Evolutionary conservation across 1,140 invertebrate species (phyloP).

Genomic region (Drosophila micromelanica): DNA sequence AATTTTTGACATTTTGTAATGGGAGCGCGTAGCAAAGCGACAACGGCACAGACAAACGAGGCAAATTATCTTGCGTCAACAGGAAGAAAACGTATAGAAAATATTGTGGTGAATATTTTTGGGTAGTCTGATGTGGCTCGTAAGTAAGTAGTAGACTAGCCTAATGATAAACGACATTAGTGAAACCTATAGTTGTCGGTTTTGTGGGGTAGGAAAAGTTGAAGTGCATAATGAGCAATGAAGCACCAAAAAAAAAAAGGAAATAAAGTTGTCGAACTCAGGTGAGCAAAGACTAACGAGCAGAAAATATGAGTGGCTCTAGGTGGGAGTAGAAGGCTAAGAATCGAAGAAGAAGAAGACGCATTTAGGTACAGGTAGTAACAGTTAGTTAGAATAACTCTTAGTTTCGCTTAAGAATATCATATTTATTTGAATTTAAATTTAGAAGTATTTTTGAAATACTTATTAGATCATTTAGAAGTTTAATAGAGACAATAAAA

Average conservation of each 20-base stretch:
- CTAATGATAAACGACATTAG: slow-evolving; percentile 82
- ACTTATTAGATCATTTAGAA: too few species aligned
- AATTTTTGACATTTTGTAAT: slow-evolving; percentile 80
- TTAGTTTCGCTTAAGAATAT: too few species aligned
- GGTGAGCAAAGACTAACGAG: slow-evolving; percentile 4
- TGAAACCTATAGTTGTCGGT: slow-evolving; percentile 5
- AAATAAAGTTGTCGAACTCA: slow-evolving; percentile 58
- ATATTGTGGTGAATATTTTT: slow-evolving; percentile 46
- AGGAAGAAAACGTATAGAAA: slow-evolving; percentile 66
- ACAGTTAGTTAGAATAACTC: too few species aligned
- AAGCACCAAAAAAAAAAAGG: slow-evolving; percentile 27
- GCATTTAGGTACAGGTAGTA: too few species aligned
- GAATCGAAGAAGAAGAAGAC: too few species aligned
- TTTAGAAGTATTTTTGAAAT: too few species aligned
- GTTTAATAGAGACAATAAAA: too few species aligned
- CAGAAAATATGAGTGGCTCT: slow-evolving; percentile 3
- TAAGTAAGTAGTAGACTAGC: slow-evolving; percentile 46
- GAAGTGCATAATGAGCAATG: slow-evolving; percentile 47
- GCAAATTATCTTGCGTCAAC: slow-evolving; percentile 80
- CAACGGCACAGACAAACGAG: slow-evolving; percentile 38
- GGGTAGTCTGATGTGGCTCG: slow-evolving; percentile 3
- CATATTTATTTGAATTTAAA: too few species aligned
- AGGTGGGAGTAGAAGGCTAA: not conserved
- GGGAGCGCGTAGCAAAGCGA: slow-evolving; percentile 32
- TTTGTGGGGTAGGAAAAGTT: slow-evolving; percentile 8